Conservation (phyloP, 2,797 vertebrate species). For the Urophycis tenuis region DNA sequence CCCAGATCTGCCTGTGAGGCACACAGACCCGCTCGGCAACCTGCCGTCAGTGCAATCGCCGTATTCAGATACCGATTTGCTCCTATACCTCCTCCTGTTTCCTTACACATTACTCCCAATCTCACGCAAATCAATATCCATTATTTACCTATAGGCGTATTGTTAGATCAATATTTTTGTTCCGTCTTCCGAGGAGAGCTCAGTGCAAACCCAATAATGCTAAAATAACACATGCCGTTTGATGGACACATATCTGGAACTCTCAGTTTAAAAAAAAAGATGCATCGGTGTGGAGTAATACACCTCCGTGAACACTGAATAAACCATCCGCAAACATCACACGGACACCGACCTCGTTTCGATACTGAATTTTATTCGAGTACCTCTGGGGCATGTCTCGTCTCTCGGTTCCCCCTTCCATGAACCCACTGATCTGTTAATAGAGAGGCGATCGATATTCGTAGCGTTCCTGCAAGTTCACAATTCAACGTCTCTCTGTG, state of each 20-base stretch:
- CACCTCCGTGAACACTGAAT: neutral
- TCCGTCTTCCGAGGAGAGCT: neutral
- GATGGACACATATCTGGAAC: too few species aligned
- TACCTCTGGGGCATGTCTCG: conserved; percentile 62
- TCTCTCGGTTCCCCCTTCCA: conserved; percentile 62
- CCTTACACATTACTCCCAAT: neutral
- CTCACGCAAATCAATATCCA: neutral
- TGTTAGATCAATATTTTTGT: too few species aligned
- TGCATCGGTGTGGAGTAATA: neutral
- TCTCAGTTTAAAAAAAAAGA: too few species aligned
- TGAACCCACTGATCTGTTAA: conserved; percentile 45
- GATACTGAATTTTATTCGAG: conserved; percentile 78
- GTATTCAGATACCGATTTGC: neutral
- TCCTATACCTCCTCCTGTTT: too few species aligned
- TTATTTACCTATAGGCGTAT: neutral
- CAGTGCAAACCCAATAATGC: neutral
- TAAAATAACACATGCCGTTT: neutral
- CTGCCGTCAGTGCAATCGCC: neutral
- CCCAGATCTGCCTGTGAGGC: neutral
- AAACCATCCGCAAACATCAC: conserved; percentile 10
- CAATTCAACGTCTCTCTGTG: conserved; percentile 49
- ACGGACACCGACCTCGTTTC: conserved; percentile 28
- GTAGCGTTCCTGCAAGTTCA: conserved; percentile 48
- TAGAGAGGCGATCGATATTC: conserved; percentile 56
- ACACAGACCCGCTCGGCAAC: neutral